These are phyloP conservation scores for Gymnocypris eckloni DNA, from an alignment of 2,797 vertebrate species.

Conservation along the genomic window DNA sequence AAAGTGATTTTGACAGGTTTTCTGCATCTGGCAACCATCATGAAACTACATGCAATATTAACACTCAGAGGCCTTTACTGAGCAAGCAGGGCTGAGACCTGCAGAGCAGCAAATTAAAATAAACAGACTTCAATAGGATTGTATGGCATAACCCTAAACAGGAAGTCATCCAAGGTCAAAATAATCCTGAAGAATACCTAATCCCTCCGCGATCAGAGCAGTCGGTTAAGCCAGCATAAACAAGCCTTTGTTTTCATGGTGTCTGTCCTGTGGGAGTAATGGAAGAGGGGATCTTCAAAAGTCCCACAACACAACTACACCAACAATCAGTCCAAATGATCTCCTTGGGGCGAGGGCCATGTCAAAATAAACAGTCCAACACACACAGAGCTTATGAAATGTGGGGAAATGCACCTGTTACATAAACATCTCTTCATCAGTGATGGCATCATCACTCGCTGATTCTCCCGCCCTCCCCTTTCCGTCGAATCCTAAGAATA, in stretches of 20 bases:
- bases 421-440: slow-evolving; percentile 52
- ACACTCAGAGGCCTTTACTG: background rate
- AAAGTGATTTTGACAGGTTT: background rate
- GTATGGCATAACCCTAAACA: slow-evolving; percentile 41
- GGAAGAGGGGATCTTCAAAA: slow-evolving; percentile 4
- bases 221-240: slow-evolving; percentile 59
- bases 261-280: slow-evolving; percentile 36
- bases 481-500: slow-evolving; percentile 63
- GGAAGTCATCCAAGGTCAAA: slow-evolving; percentile 62
- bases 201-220: slow-evolving; percentile 55
- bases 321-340: slow-evolving; percentile 9
- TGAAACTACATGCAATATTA: slow-evolving; percentile 7
- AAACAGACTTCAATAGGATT: slow-evolving; percentile 53
- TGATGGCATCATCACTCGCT: slow-evolving; percentile 27
- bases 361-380: slow-evolving; percentile 30
- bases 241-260: slow-evolving; percentile 62
- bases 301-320: background rate
- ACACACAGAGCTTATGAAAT: background rate
- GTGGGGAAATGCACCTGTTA: slow-evolving; percentile 9
- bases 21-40: background rate
- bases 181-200: slow-evolving; percentile 65
- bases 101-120: slow-evolving; percentile 14
- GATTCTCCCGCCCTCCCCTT: slow-evolving; percentile 50
- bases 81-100: slow-evolving; percentile 6
- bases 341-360: background rate